These are phyloP conservation scores for Arnoldichthys spilopterus DNA, from an alignment of 2,797 vertebrate species.

Conservation along the genomic window DNA sequence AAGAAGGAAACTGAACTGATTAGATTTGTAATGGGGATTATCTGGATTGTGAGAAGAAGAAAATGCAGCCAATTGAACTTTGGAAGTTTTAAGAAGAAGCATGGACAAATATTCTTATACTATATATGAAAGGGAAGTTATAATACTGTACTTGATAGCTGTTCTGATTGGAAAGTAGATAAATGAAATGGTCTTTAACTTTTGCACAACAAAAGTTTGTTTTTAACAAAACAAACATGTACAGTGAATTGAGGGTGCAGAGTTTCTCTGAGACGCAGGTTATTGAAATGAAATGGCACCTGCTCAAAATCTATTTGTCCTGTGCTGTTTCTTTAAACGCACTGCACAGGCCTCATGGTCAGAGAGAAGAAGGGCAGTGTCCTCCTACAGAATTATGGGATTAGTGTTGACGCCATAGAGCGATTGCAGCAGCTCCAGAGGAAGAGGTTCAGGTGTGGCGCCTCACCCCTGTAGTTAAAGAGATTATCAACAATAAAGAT, in stretches of 20 bases:
- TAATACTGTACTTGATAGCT: too few relatives aligned
- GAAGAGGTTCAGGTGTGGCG: slow-evolving; percentile 72
- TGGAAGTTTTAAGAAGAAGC: too few relatives aligned
- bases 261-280: slow-evolving; percentile 48
- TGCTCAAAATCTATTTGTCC: slow-evolving; percentile 64
- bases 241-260: neutral
- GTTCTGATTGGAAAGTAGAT: neutral
- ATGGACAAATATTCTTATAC: too few relatives aligned
- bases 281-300: slow-evolving; percentile 72
- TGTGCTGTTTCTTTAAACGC: slow-evolving; percentile 23
- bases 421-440: slow-evolving; percentile 65
- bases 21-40: too few relatives aligned
- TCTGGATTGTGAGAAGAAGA: too few relatives aligned
- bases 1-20: too few relatives aligned
- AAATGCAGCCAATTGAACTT: too few relatives aligned
- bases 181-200: neutral
- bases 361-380: slow-evolving; percentile 50
- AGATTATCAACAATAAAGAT: slow-evolving; percentile 84
- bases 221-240: too few relatives aligned
- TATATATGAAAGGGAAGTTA: too few relatives aligned
- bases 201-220: too few relatives aligned
- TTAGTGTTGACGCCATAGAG: slow-evolving; percentile 69
- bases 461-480: slow-evolving; percentile 77
- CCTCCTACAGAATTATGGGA: slow-evolving; percentile 70
- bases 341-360: neutral